Percentiles rank a stretch among this genome's conserved stretches.
Conservation (phyloP, 1,140 invertebrate genomes). For the Radopholus similis region DNA sequence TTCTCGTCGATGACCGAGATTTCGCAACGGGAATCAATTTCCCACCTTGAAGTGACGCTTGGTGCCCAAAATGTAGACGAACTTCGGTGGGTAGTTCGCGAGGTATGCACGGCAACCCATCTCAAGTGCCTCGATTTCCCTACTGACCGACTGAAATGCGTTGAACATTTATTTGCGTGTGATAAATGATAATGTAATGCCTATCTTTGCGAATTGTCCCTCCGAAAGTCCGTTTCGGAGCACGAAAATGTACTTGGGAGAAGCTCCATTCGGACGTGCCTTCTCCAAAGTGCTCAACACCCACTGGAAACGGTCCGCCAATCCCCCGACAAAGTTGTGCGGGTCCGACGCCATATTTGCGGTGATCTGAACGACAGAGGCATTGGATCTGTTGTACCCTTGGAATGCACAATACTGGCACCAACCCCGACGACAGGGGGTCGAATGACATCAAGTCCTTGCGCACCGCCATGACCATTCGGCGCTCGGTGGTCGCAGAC, state of each 20-base stretch:
- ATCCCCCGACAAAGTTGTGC: no score
- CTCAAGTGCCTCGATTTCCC: constrained; percentile 20
- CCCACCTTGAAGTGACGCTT: constrained; percentile 29
- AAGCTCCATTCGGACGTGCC: constrained; percentile 18
- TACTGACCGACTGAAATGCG: constrained; percentile 1
- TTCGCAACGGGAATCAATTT: no score
- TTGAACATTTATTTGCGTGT: background rate
- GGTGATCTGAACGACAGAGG: no score
- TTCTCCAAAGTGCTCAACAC: constrained; percentile 19
- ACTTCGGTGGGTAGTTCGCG: constrained; percentile 1
- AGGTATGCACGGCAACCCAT: constrained; percentile 3
- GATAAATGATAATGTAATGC: no score
- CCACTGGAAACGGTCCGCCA: background rate
- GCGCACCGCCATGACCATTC: no score
- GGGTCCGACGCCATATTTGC: no score
- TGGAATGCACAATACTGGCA: no score
- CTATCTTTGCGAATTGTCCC: constrained; percentile 22
- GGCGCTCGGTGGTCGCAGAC: no score
- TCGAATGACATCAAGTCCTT: no score
- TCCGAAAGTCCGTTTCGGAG: constrained; percentile 29
- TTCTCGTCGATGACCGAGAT: constrained; percentile 30
- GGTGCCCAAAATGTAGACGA: constrained; percentile 29
- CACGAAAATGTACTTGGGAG: constrained; percentile 24
- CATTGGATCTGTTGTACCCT: no score
- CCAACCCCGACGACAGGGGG: no score